Evolutionary conservation across 1,140 invertebrate species (phyloP).

Genomic region (Drosophila nigrodunni): DNA sequence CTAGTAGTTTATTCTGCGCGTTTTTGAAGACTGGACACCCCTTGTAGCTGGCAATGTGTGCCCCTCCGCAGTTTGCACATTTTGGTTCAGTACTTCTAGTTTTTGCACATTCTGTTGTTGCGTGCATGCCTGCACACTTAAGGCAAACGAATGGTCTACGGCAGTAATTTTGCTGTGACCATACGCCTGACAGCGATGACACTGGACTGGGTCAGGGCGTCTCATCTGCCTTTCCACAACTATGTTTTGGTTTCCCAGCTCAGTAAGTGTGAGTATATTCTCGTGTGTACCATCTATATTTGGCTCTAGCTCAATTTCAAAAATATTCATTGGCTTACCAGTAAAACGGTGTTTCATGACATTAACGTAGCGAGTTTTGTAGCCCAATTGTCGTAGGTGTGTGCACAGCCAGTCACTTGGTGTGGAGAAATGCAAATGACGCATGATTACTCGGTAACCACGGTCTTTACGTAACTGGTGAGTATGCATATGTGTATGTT

Average conservation of each 20-base stretch:
- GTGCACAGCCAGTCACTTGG: not conserved
- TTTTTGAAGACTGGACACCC: slow-evolving; percentile 13
- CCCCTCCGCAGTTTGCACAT: not conserved
- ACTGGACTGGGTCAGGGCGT: slow-evolving; percentile 3
- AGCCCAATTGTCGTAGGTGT: not conserved
- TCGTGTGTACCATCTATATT: not conserved
- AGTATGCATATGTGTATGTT: not conserved
- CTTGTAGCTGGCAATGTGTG: slow-evolving; percentile 10
- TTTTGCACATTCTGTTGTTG: not conserved
- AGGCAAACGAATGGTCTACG: not conserved
- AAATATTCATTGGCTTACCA: too few species aligned
- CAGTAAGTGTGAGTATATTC: not conserved
- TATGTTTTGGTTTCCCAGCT: not conserved
- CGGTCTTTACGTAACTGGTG: not conserved
- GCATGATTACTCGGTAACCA: not conserved
- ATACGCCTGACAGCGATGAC: slow-evolving; percentile 1
- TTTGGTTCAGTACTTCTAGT: not conserved
- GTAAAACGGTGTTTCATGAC: not conserved
- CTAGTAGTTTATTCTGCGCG: not conserved
- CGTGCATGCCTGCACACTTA: slow-evolving; percentile 7
- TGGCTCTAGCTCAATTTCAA: too few species aligned
- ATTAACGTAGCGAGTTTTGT: not conserved
- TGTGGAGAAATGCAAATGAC: not conserved
- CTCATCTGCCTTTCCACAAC: not conserved
- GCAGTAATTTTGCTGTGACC: slow-evolving; percentile 10